Conservation (phyloP, 2,797 vertebrate genomes). For the Sylvilagus floridanus region DNA sequence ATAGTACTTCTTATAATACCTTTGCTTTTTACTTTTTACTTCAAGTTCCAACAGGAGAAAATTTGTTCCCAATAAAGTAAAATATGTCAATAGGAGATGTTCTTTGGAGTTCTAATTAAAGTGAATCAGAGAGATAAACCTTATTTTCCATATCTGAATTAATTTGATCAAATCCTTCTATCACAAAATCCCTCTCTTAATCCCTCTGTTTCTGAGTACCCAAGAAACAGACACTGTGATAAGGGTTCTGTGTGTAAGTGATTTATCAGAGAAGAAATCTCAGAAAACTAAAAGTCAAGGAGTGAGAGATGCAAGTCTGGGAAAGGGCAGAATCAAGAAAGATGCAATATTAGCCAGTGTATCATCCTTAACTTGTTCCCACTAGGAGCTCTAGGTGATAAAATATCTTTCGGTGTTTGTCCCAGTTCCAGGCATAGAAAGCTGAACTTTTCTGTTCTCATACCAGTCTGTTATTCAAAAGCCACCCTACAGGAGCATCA, state of each 20-base stretch:
- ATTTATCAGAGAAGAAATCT: neutral
- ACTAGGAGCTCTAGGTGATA: neutral
- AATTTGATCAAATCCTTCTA: neutral
- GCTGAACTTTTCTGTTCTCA: neutral
- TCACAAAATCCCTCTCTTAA: neutral
- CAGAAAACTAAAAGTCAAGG: neutral
- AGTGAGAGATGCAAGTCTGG: neutral
- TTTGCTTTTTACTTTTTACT: neutral
- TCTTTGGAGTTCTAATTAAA: neutral
- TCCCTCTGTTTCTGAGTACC: neutral
- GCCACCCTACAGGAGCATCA: neutral
- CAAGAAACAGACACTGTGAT: neutral
- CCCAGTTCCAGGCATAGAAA: neutral
- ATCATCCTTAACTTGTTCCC: neutral
- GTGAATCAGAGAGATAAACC: neutral
- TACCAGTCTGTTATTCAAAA: neutral
- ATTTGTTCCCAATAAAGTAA: neutral
- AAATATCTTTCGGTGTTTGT: neutral
- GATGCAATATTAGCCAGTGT: neutral
- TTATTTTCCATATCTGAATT: neutral
- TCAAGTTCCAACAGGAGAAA: neutral
- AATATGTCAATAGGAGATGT: neutral
- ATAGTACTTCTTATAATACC: neutral
- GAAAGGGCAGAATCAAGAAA: neutral
- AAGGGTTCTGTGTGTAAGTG: neutral